Evolutionary conservation across 2,113 vertebrate species (phyloP).

Genomic region (Xiphophorus hellerii): DNA sequence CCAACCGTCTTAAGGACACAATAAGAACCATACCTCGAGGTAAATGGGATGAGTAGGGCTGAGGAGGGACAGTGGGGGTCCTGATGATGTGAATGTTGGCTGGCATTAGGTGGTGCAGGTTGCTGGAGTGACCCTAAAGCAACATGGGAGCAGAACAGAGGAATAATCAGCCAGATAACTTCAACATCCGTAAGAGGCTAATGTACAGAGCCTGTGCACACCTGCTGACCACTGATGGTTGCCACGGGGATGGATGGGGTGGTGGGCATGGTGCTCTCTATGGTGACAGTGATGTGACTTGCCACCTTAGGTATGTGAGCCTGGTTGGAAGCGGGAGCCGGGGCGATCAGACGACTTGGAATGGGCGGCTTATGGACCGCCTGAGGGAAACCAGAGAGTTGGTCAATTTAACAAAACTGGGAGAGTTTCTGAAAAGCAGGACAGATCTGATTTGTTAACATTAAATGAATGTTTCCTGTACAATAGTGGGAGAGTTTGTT

Average conservation of each 20-base stretch:
- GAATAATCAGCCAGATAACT: slow-evolving; percentile 5
- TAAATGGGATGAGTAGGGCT: slow-evolving; percentile 88
- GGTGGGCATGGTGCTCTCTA: slow-evolving; percentile 92
- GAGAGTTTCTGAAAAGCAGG: neutral
- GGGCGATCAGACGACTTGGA: slow-evolving; percentile 96
- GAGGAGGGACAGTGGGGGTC: slow-evolving; percentile 77
- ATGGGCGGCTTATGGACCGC: slow-evolving; percentile 90
- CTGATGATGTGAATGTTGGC: slow-evolving; percentile 94
- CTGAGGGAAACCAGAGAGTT: slow-evolving; percentile 56
- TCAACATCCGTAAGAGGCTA: neutral
- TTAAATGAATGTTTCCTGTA: neutral
- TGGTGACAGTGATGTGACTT: slow-evolving; percentile 91
- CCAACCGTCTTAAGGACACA: neutral
- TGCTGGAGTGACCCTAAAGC: slow-evolving; percentile 91
- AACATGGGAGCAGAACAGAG: slow-evolving; percentile 4
- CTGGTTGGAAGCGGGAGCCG: slow-evolving; percentile 90
- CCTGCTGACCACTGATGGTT: slow-evolving; percentile 98
- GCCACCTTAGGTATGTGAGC: slow-evolving; percentile 89
- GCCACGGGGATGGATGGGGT: slow-evolving; percentile 96
- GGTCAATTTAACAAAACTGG: neutral
- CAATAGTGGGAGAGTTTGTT: neutral
- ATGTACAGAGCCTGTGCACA: slow-evolving; percentile 47
- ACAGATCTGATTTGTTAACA: neutral
- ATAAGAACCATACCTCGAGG: slow-evolving; percentile 86
- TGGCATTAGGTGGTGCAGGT: slow-evolving; percentile 93